phyloP scores from a whole-genome alignment of 2,797 vertebrate species.

The Rhinichthys osculus region DNA sequence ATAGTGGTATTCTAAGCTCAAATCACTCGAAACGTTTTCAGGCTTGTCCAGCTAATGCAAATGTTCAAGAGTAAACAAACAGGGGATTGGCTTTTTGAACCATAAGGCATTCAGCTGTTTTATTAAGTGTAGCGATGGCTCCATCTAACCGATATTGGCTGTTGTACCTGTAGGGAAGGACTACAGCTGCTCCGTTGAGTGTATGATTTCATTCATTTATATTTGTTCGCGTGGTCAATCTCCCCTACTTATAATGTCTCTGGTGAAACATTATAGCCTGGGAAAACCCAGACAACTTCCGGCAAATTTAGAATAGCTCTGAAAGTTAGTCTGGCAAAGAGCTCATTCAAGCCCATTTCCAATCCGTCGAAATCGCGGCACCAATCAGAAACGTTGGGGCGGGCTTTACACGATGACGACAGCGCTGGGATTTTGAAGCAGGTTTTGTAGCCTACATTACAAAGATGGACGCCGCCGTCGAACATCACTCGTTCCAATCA shows the following conservation, averaged over 20 bases:
- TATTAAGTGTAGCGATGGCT: slow-evolving; percentile 2
- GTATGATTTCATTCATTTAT: slow-evolving; percentile 1
- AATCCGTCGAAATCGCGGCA: no score
- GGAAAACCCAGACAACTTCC: no score
- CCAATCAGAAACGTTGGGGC: no score
- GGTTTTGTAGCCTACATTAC: no score
- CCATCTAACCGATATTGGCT: background rate
- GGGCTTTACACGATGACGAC: no score
- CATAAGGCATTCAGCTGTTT: background rate
- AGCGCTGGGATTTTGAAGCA: no score
- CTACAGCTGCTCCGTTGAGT: background rate
- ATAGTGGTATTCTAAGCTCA: background rate
- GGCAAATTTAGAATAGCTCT: no score
- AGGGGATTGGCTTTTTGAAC: background rate
- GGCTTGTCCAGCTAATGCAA: background rate
- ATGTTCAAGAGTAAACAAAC: background rate
- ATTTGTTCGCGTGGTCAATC: background rate
- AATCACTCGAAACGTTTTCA: background rate
- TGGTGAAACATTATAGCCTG: background rate
- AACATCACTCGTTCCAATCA: no score
- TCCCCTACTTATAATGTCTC: background rate
- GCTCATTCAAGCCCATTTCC: no score
- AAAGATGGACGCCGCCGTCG: no score
- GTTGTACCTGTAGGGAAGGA: background rate
- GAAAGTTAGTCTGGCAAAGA: no score